Percentiles rank a stretch among this genome's conserved stretches.
Conservation (phyloP, 2,113 vertebrate genomes). For the Forbesichthys agassizii region DNA sequence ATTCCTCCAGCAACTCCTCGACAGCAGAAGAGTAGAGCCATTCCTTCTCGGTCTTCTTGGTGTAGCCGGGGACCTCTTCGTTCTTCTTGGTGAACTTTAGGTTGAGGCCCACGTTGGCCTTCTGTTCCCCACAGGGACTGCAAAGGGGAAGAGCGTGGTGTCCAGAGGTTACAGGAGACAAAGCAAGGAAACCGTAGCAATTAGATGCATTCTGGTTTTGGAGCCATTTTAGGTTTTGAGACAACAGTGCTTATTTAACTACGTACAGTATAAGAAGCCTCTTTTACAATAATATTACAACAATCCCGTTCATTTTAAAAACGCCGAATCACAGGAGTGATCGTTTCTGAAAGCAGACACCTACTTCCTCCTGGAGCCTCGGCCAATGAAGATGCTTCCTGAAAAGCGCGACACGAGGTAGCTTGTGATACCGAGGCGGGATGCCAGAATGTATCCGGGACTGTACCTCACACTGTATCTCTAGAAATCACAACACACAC, state of each 20-base stretch:
- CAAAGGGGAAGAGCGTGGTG: not conserved
- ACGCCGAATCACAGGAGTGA: too few species aligned
- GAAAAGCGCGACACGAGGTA: conserved; percentile 99
- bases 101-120: conserved; percentile 92
- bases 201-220: not conserved
- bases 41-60: conserved; percentile 92
- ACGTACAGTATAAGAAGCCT: too few species aligned
- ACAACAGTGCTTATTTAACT: not conserved
- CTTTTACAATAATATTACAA: too few species aligned
- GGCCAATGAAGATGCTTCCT: conserved; percentile 96
- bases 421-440: conserved; percentile 90
- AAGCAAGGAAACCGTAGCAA: not conserved
- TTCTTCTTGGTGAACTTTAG: conserved; percentile 99
- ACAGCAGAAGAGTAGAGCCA: conserved; percentile 97
- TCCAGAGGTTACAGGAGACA: not conserved
- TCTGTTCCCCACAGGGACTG: conserved; percentile 96
- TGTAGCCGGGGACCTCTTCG: conserved; percentile 97
- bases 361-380: conserved; percentile 96
- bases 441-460: conserved; percentile 93
- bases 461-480: conserved; percentile 97
- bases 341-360: conserved; percentile 34
- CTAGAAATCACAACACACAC: conserved; percentile 68
- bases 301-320: too few species aligned
- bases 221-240: not conserved
- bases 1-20: conserved; percentile 90